Conservation (phyloP, 2,797 vertebrate species). For the Coranthus polyacanthus region DNA sequence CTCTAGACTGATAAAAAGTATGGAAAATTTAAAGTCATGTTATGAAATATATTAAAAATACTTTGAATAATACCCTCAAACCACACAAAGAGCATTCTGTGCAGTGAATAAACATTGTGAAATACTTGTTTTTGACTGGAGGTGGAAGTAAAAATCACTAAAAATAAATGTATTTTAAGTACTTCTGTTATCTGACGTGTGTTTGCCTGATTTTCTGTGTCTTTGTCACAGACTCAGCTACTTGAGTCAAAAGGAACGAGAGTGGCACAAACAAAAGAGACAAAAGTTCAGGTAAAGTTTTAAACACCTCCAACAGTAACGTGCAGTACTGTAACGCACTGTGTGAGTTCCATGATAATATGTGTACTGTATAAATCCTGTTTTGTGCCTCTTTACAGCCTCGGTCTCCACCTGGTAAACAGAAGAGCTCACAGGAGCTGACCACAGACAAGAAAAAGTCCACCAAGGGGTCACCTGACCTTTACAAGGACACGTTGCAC, state of each 20-base stretch:
- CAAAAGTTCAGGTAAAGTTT: constrained; percentile 47
- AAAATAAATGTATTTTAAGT: neutral
- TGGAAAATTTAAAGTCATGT: too few relatives aligned
- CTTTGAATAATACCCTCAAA: too few relatives aligned
- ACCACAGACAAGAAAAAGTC: constrained; percentile 46
- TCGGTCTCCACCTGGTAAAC: constrained; percentile 58
- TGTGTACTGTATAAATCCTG: neutral
- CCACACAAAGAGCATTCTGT: too few relatives aligned
- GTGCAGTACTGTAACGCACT: neutral
- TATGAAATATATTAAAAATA: too few relatives aligned
- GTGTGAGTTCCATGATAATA: neutral
- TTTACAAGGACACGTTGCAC: constrained; percentile 20
- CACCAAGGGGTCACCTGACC: constrained; percentile 50
- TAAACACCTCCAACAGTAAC: neutral
- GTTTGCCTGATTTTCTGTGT: neutral
- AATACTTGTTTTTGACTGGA: neutral
- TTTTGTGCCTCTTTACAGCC: constrained; percentile 42
- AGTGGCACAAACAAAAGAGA: constrained; percentile 46
- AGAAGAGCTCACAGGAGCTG: constrained; percentile 48
- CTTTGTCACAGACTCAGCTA: constrained; percentile 43
- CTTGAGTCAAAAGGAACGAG: constrained; percentile 33
- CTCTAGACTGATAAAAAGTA: too few relatives aligned
- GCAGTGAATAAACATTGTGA: too few relatives aligned
- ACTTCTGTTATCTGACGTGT: neutral
- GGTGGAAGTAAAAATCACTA: neutral